These are phyloP conservation scores for Hyperoplus immaculatus DNA, from an alignment of 2,797 vertebrate genomes.

Conservation along the genomic window DNA sequence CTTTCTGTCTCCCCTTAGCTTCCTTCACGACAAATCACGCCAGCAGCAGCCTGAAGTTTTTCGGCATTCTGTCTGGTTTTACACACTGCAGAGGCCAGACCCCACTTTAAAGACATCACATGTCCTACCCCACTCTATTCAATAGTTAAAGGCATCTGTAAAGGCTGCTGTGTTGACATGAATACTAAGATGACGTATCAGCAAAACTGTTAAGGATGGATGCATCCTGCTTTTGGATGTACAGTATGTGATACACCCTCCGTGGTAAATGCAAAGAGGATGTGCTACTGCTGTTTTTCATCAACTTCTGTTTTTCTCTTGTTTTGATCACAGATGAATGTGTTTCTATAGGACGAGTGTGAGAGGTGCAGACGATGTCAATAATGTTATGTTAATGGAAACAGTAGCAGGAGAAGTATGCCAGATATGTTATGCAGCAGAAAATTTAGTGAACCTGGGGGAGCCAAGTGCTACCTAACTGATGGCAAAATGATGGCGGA, in stretches of 20 bases:
- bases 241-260: conserved; percentile 7
- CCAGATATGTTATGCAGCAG: conserved; percentile 47
- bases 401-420: conserved; percentile 49
- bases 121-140: conserved; percentile 16
- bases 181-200: conserved; percentile 23
- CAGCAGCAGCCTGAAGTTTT: conserved; percentile 30
- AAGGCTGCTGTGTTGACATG: conserved; percentile 1
- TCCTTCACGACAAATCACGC: conserved; percentile 3
- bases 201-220: conserved; percentile 24
- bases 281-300: conserved; percentile 22
- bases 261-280: conserved; percentile 14
- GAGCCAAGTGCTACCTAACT: conserved; percentile 56
- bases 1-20: conserved; percentile 26
- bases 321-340: conserved; percentile 32
- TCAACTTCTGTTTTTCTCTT: conserved; percentile 23
- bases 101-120: conserved; percentile 27
- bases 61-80: conserved; percentile 22
- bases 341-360: conserved; percentile 26
- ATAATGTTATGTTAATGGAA: conserved; percentile 54
- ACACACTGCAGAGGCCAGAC: not conserved
- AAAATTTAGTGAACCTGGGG: conserved; percentile 46
- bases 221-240: conserved; percentile 10
- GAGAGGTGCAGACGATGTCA: conserved; percentile 44
- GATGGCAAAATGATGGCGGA: conserved; percentile 64
- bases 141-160: not conserved